Evolutionary conservation across 2,888 invertebrate species (phyloP).

Genomic region (Boloria selene): DNA sequence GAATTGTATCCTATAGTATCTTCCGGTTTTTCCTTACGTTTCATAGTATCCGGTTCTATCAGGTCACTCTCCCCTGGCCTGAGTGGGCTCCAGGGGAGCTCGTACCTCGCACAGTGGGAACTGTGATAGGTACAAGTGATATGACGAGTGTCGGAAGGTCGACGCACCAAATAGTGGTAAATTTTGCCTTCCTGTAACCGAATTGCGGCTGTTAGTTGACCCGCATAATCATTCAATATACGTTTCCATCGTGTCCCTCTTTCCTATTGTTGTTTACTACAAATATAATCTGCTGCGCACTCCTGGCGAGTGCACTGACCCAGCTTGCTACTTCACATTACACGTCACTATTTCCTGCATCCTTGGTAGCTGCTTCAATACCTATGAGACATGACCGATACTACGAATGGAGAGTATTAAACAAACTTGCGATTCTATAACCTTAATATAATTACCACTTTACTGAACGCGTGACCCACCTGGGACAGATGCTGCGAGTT

Average conservation of each 20-base stretch:
- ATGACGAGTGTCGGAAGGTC: constrained; percentile 18
- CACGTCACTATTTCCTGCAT: neutral
- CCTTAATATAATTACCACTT: neutral
- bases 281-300: neutral
- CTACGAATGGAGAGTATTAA: no score
- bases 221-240: constrained; percentile 10
- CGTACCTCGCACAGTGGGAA: neutral
- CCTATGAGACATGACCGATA: no score
- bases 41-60: no score
- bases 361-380: no score
- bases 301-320: neutral
- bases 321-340: neutral
- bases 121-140: constrained; percentile 4
- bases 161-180: constrained; percentile 20
- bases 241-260: constrained; percentile 8
- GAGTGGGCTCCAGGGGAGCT: neutral
- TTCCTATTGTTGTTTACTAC: neutral
- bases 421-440: neutral
- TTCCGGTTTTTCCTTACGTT: neutral
- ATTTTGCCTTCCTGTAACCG: constrained; percentile 19
- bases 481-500: neutral
- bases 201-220: constrained; percentile 20
- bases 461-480: neutral
- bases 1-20: no score
- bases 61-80: neutral